These are phyloP conservation scores for Lepidocyrtoides sp. DNA, from an alignment of 2,888 invertebrate species.

Conservation along the genomic window DNA sequence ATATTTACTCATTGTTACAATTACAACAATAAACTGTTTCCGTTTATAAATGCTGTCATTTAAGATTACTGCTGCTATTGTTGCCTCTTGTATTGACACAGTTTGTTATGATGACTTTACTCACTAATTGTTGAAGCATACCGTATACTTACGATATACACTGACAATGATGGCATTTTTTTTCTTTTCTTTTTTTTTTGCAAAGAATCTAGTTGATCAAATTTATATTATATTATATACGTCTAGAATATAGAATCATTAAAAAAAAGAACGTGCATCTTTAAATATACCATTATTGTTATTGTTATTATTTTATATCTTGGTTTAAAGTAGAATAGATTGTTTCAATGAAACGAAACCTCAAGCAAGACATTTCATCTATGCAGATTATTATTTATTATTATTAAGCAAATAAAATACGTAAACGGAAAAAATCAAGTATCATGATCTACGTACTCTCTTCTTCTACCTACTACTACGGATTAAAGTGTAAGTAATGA, in stretches of 20 bases:
- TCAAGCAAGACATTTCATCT: slow-evolving; percentile 78
- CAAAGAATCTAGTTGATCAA: slow-evolving; percentile 79
- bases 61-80: slow-evolving; percentile 66
- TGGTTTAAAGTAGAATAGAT: slow-evolving; percentile 21
- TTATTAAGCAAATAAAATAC: slow-evolving; percentile 21
- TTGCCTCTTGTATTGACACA: slow-evolving; percentile 32
- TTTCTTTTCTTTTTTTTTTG: slow-evolving; percentile 57
- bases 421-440: background rate
- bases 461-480: background rate
- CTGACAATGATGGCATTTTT: slow-evolving; percentile 79
- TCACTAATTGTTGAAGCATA: slow-evolving; percentile 11
- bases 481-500: slow-evolving; percentile 5
- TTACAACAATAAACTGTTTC: slow-evolving; percentile 60
- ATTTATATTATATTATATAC: slow-evolving; percentile 22
- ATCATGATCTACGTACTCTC: background rate
- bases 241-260: slow-evolving; percentile 22
- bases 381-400: slow-evolving; percentile 70
- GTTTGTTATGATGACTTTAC: slow-evolving; percentile 35
- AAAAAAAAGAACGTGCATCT: slow-evolving; percentile 14
- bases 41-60: slow-evolving; percentile 67
- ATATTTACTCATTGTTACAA: slow-evolving; percentile 72
- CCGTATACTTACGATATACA: slow-evolving; percentile 41
- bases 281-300: slow-evolving; percentile 5
- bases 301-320: background rate
- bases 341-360: slow-evolving; percentile 33